Evolutionary conservation across 1,140 invertebrate species (phyloP), one percentile per base, ranked within the genome.

Genomic region (Drosophila repletoides): DNA sequence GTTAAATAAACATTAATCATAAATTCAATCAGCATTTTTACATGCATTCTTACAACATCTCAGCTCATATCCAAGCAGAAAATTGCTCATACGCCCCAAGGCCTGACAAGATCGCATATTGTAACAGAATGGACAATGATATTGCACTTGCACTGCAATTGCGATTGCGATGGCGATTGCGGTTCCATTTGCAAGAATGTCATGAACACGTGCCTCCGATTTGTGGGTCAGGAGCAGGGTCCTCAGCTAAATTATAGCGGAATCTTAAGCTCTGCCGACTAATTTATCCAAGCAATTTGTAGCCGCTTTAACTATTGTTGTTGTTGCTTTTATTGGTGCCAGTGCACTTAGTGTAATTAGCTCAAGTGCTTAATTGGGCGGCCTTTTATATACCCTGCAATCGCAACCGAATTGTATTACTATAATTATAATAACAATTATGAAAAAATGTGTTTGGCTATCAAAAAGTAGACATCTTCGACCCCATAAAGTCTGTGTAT

Each of bases 1-100:
- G 34, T 56, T 43, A 41, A 31, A 14, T 49, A 26, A 38, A 38
- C 61, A 84, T 86, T 71, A 75, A 84, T 84, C 79, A 79, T 67
- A 75, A 61, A 86, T 72, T 72, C 75, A 84, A 84, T 84, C 64
- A 72, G 58, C 65, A 83, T 75, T 86, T 77, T 84, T 72, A 86
- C 79, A 86, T 79, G 74, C 36, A 86, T 86, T 79, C 71, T 84
- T 79, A 38, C 79, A 70, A 75, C 71, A 81, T 77, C 40, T 21
- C n/a, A 36, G 31, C 41, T 80, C 65, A 75, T 67, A 81, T 77
- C 40, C 24, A 12, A 36, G 31, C 41, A n/a, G 5, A 24, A 21
- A 49, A 49, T 46, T 55, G 55, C 46, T n/a, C 9, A 15, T 49
- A 14, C n/a, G 22, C 34, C 15, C 14, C 41, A 56, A 59, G 36